phyloP scores from a whole-genome alignment of 53 echinoderm and acorn worm genomes.

The Zoroaster sp. region DNA sequence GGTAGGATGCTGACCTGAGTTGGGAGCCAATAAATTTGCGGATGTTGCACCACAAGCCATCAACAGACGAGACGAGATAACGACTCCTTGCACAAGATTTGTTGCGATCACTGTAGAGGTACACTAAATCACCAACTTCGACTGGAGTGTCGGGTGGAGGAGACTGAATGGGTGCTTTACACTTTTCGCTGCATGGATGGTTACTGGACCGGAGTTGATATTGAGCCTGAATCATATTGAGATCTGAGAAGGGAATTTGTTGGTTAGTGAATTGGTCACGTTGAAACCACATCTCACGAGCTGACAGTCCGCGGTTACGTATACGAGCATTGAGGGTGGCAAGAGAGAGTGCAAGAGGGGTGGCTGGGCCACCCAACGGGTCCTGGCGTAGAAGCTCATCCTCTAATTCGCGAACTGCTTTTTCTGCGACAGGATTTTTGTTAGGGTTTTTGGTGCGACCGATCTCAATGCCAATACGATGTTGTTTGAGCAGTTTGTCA shows the following conservation, averaged over 20 bases:
- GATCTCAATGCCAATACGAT: too few species aligned
- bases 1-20: constrained; percentile 49
- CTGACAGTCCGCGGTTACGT: constrained; percentile 4
- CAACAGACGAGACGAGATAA: constrained; percentile 45
- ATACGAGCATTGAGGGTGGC: not conserved
- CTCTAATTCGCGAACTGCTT: too few species aligned
- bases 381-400: too few species aligned
- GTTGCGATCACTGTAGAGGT: constrained; percentile 31
- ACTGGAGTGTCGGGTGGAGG: not conserved
- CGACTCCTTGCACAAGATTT: constrained; percentile 37
- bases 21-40: constrained; percentile 64
- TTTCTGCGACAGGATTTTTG: too few species aligned
- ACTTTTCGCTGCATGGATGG: constrained; percentile 47
- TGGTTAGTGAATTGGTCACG: constrained; percentile 58
- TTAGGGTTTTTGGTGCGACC: too few species aligned
- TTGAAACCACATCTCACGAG: constrained; percentile 51
- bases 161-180: constrained; percentile 12
- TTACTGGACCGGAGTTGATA: constrained; percentile 38
- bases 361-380: not conserved
- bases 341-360: constrained; percentile 8
- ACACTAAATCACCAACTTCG: constrained; percentile 48
- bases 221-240: too few species aligned
- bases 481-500: too few species aligned
- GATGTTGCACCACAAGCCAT: constrained; percentile 55
- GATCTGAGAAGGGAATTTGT: constrained; percentile 55